A percentile compares a stretch with the other conserved stretches of the same genome.
Conservation (phyloP, 2,113 vertebrate species). For the Isurus oxyrinchus region DNA sequence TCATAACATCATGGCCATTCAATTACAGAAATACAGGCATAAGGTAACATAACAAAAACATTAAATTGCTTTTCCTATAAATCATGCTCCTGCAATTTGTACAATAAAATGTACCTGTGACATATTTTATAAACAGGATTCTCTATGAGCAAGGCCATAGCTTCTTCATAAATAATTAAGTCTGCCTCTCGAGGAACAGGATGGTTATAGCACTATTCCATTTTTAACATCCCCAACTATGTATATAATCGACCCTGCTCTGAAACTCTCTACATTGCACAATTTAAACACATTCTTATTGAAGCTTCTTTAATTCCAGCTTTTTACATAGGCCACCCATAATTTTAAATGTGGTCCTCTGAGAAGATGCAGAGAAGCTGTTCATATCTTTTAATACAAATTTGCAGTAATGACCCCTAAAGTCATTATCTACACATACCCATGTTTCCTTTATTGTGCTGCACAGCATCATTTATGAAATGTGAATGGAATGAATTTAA, state of each 20-base stretch:
- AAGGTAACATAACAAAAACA: not conserved
- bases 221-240: not conserved
- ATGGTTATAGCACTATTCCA: not conserved
- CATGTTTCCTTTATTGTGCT: not conserved
- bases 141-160: not conserved
- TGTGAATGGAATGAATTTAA: not conserved
- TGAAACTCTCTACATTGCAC: not conserved
- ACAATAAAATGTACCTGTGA: not conserved
- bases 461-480: not conserved
- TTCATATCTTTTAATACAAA: not conserved
- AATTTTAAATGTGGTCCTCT: not conserved
- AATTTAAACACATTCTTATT: not conserved
- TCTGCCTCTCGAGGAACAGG: not conserved
- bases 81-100: not conserved
- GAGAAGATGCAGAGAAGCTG: not conserved
- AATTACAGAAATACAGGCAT: not conserved
- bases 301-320: not conserved
- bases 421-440: not conserved
- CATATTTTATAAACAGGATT: not conserved
- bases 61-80: not conserved
- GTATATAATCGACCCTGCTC: not conserved
- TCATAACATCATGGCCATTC: not conserved
- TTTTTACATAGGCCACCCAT: not conserved
- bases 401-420: not conserved
- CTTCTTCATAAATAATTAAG: not conserved